Evolutionary conservation across 2,113 vertebrate species (phyloP).

Genomic region (Scomber colias): DNA sequence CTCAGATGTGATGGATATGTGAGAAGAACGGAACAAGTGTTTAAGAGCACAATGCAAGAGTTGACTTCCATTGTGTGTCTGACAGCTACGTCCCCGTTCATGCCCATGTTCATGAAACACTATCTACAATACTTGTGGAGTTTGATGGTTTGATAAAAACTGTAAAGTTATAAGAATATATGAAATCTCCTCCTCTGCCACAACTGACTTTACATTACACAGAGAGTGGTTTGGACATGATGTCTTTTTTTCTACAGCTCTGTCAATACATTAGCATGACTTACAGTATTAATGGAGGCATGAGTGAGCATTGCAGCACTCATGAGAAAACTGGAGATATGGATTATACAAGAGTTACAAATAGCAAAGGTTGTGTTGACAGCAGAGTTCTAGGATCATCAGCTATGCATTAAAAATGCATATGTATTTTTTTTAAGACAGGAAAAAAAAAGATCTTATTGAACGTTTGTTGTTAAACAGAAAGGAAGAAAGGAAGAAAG

Average conservation of each 20-base stretch:
- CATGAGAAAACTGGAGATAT: constrained; percentile 37
- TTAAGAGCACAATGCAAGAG: neutral
- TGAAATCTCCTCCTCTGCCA: constrained; percentile 19
- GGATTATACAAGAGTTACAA: constrained; percentile 54
- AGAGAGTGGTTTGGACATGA: constrained; percentile 1
- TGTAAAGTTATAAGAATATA: constrained; percentile 13
- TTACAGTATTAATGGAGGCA: constrained; percentile 22
- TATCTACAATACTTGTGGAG: constrained; percentile 34
- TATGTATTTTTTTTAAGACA: constrained; percentile 37
- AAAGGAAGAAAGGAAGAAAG: constrained; percentile 6
- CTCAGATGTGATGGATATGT: neutral
- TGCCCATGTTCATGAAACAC: constrained; percentile 18
- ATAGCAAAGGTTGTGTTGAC: constrained; percentile 36
- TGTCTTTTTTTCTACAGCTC: constrained; percentile 39
- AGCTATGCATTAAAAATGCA: constrained; percentile 53
- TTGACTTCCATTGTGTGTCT: constrained; percentile 3
- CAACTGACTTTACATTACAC: constrained; percentile 27
- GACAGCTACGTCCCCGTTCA: constrained; percentile 25
- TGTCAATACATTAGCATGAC: constrained; percentile 28
- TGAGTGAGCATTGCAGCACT: constrained; percentile 14
- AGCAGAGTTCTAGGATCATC: constrained; percentile 37
- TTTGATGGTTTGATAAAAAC: constrained; percentile 16
- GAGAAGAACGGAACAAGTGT: neutral
- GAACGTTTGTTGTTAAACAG: constrained; percentile 24
- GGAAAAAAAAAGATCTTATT: constrained; percentile 39